phyloP scores from a whole-genome alignment of 2,888 invertebrate genomes.

The Hirudinaria manillensis region DNA sequence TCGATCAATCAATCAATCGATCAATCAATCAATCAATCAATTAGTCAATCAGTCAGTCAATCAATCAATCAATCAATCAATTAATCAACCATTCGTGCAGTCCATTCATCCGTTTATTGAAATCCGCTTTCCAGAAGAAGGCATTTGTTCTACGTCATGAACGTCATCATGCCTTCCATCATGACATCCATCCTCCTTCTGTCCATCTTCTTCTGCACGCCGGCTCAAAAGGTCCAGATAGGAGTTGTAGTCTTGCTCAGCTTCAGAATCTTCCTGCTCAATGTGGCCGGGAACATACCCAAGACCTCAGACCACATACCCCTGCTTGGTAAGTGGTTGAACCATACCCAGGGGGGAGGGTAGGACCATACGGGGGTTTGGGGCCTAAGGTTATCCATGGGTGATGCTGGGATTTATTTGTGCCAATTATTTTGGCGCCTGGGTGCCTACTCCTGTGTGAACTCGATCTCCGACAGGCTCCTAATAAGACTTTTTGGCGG shows the following conservation, averaged over 20 bases:
- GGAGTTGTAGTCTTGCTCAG: constrained; percentile 41
- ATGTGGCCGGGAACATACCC: constrained; percentile 41
- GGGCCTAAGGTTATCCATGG: no score
- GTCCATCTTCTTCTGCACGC: constrained; percentile 41
- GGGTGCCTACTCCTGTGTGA: no score
- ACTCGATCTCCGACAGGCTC: no score
- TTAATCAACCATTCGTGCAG: neutral
- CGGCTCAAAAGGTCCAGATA: constrained; percentile 41
- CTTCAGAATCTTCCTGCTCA: constrained; percentile 41
- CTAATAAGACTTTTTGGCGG: no score
- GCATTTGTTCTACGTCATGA: constrained; percentile 40
- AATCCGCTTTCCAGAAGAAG: constrained; percentile 31
- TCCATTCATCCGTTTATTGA: neutral
- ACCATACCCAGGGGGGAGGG: neutral
- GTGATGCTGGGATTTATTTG: no score
- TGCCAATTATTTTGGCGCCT: no score
- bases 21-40: no score
- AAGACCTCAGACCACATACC: constrained; percentile 42
- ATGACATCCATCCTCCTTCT: constrained; percentile 42
- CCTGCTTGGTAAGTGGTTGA: constrained; percentile 36
- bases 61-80: neutral
- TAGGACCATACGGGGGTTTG: no score
- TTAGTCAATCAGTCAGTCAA: no score
- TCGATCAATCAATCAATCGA: neutral
- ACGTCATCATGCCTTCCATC: constrained; percentile 40